Evolutionary conservation across 1,140 invertebrate genomes (phyloP), one percentile per base, ranked within the genome.

Genomic region (Muscidifurax raptorellus): DNA sequence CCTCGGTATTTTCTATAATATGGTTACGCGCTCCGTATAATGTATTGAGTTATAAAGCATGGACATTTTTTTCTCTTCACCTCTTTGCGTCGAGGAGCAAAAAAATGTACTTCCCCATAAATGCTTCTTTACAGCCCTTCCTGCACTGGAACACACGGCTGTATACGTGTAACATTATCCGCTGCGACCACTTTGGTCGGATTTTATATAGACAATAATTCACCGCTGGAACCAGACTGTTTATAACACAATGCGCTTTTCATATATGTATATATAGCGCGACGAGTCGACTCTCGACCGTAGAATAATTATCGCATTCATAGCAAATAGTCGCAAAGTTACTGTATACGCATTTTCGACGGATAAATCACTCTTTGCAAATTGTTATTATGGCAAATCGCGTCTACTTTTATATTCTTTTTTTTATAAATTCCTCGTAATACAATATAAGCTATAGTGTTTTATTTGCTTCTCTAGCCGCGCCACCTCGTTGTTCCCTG

Each of bases 121-220:
- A 76, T 52, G 74, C 74, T 22, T 76, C 74, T 76, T 76, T 76
- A 76, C 27, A 47, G 13, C 74, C n/a, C n/a, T n/a, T 52, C n/a
- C 6, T 36, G 9, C 7, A 40, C n/a, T 22, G 25, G 44, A 40
- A 25, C 44, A 75, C 40, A 9, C 40, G 69, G 27, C 69, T n/a
- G 5, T 22, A 6, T 22, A 6, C n/a, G 64, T 66, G 64, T 66
- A 74, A 47, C 44, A 47, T 47, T 18, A 47, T 47, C 44, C 32
- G 22, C 7, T 32, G 3, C 22, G 71, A 40, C 32, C 32, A 18
- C 3, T 71, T 25, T 9, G 12, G 15, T 18, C 28, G 32, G n/a
- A 10, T 78, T 78, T 78, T 78, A 78, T 78, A 78, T 78, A 78
- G 76, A 78, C 66, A 78, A 78, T 78, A 78, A 78, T 52, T 78